Evolutionary conservation across 2,113 vertebrate genomes (phyloP), one percentile per base, ranked within the genome.

Genomic region (Perca schrenkii): DNA sequence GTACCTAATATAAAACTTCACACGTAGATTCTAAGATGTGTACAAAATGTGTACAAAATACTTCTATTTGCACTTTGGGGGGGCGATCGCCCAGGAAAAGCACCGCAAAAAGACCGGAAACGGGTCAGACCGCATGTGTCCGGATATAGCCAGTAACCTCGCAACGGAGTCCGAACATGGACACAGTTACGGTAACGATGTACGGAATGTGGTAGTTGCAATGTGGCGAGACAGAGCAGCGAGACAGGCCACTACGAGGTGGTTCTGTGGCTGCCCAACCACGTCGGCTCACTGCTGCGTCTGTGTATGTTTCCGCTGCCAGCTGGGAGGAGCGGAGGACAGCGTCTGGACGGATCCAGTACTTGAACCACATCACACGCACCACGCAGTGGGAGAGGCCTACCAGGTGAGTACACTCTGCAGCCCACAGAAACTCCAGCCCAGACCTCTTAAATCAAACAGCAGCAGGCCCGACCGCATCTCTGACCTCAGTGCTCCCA

Each of bases 291-390:
- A 81, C 72, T 60, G 66, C 72, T 77, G 61, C 8, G 53, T 87
- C 52, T 91, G 74, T 89, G 80, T 90, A 28, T 77, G 57, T 90
- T 82, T 90, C 28, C 82, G 74, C 50, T 57, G 92, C 84, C 94
- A 99, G 98, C 84, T 99, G 98, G 98, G 98, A 99, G 95, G 98
- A 99, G 93, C 95, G 98, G 79, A 96, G 97, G 86, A 99, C 98
- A 1, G 97, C 98, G 17, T 98, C 98, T 80, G 98, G 98, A 87
- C 96, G 98, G 82, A 99, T 99, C 90, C 98, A 99, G 87, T 99
- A 99, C 94, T 94, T 99, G 90, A 99, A 99, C 94, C 98, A 99
- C 83, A 99, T 99, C 90, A 99, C 98, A 79, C 95, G 98, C 91
- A 99, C 97, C 90, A 99, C 98, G 0, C 98, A 99, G 79, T 99